phyloP scores from a whole-genome alignment of 2,888 invertebrate species.

The Rhagium mordax region DNA sequence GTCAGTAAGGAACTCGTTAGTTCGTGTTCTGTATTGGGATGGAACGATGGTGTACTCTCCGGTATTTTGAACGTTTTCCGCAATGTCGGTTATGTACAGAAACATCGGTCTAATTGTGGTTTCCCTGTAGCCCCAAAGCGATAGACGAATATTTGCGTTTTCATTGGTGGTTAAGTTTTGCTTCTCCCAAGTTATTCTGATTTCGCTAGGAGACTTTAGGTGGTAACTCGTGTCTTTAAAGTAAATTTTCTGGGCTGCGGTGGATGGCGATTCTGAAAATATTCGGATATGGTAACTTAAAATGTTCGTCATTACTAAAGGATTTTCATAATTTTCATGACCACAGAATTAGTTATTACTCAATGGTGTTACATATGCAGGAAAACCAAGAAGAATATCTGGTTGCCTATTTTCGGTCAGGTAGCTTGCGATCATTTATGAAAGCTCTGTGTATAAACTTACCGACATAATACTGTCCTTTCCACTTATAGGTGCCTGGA shows the following conservation, averaged over 20 bases:
- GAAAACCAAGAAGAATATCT: no score
- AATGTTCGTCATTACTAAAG: no score
- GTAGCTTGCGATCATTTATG: no score
- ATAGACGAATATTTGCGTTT: constrained; percentile 84
- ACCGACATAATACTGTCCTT: constrained; percentile 93
- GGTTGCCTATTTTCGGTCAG: no score
- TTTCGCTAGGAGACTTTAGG: constrained; percentile 80
- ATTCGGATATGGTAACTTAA: background rate
- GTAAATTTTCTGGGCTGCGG: constrained; percentile 88
- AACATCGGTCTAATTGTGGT: constrained; percentile 86
- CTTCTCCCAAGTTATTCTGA: constrained; percentile 88
- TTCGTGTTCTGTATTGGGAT: constrained; percentile 79
- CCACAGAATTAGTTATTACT: no score
- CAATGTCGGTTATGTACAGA: constrained; percentile 84
- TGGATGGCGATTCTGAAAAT: constrained; percentile 86
- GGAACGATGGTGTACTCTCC: constrained; percentile 84
- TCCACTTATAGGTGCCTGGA: constrained; percentile 88
- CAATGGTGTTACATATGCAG: no score
- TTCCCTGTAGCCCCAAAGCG: constrained; percentile 93
- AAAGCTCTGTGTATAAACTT: constrained; percentile 65
- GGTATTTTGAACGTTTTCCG: constrained; percentile 69
- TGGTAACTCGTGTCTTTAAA: constrained; percentile 83
- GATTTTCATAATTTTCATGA: no score
- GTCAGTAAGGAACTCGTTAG: constrained; percentile 80
- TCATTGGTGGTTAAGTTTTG: constrained; percentile 88